Evolutionary conservation across 2,797 vertebrate species (phyloP), one percentile per base, ranked within the genome.

Genomic region (Eospalax fontanierii): DNA sequence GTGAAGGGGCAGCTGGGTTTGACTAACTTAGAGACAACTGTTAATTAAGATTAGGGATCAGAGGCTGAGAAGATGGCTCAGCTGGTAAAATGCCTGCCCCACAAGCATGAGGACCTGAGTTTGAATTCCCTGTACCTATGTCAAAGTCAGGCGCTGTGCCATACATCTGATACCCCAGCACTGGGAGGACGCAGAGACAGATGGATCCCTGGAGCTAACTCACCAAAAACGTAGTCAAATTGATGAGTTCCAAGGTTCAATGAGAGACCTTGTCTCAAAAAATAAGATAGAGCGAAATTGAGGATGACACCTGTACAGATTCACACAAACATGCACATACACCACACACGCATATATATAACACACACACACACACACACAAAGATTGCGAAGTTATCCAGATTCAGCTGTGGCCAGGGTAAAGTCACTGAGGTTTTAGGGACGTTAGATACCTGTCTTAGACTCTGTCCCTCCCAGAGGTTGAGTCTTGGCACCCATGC

Each of bases 401-500:
- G 40, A 89, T 38, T 89, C 46, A 38, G 66, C 88, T 81, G 30
- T 59, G n/a, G 38, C 38, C 24, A 76, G 43, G n/a, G 76, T 73
- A 35, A 91, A 71, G 22, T 89, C 68, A 6, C 80, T 90, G 30
- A 81, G n/a, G 16, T 81, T 78, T 89, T 71, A 73, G 86, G 65
- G 30, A 35, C 22, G 28, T 78, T 78, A 22, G 18, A 54, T 59
- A 16, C 15, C 66, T 40, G 24, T 50, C 35, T 90, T 79, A 78
- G 65, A 15, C 50, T 81, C 63, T 78, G 1, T 54, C 26, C 57
- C 59, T 71, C 9, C 1, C 33, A 61, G n/a, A 82, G 57, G 4
- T 63, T 71, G 61, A 66, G 18, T 10, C 19, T 71, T 78, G 21
- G 19, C 26, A 43, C 43, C 43, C 33, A 2, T 38, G 12, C 0